phyloP scores from a whole-genome alignment of 2,113 vertebrate genomes.

The Neodon shergylaensis region DNA sequence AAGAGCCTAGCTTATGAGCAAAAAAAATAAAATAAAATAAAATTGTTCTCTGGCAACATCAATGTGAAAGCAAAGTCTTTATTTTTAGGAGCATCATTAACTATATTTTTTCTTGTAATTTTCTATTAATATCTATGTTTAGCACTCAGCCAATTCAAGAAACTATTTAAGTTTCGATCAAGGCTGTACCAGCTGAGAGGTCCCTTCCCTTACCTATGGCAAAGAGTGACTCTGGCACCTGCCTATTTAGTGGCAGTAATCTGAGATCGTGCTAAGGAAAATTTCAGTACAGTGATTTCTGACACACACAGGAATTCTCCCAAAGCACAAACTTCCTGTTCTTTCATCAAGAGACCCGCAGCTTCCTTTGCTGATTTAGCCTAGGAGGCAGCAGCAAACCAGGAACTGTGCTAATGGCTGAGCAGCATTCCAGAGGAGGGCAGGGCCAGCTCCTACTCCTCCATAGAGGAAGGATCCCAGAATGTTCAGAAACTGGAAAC shows the following conservation, averaged over 20 bases:
- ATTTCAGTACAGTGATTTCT: not conserved
- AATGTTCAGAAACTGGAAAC: not conserved
- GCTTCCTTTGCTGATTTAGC: not conserved
- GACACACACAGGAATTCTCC: not conserved
- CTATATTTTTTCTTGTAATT: not conserved
- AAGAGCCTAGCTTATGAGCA: not conserved
- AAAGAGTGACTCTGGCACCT: slow-evolving; percentile 6
- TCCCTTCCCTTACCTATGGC: not conserved
- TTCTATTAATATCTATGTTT: slow-evolving; percentile 4
- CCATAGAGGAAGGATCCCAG: not conserved
- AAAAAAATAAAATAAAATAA: not conserved
- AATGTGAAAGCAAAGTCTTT: slow-evolving; percentile 18
- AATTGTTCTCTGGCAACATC: not conserved
- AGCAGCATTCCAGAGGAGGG: too few species aligned
- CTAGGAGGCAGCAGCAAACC: not conserved
- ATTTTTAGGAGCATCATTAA: not conserved
- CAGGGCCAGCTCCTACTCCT: not conserved
- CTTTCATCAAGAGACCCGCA: not conserved
- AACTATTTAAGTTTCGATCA: slow-evolving; percentile 20
- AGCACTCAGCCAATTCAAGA: not conserved
- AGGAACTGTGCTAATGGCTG: not conserved
- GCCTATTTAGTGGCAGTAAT: not conserved
- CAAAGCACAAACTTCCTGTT: not conserved
- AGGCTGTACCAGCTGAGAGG: not conserved
- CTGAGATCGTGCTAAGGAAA: slow-evolving; percentile 30